A percentile compares a stretch with the other conserved stretches of the same genome.
phyloP scores from a whole-genome alignment of 2,888 invertebrate genomes.

The Eutolmus rufibarbis region DNA sequence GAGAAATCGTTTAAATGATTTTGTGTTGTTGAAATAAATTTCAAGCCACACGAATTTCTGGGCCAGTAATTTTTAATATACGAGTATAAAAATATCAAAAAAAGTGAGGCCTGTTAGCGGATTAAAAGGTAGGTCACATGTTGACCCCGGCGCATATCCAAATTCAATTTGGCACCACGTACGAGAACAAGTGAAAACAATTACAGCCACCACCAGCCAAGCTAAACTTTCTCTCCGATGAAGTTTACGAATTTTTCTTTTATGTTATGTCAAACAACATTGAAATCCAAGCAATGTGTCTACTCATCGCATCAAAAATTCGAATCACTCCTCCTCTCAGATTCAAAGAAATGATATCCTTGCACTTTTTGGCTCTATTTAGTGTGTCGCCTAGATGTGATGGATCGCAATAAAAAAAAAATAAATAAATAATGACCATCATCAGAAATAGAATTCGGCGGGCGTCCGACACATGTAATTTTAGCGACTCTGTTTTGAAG shows the following conservation, averaged over 20 bases:
- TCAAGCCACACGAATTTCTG: not conserved
- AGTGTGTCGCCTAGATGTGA: not conserved
- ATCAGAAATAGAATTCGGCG: not conserved
- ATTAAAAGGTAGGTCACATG: not conserved
- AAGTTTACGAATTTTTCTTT: not conserved
- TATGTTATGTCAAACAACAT: not conserved
- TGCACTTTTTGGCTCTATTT: not conserved
- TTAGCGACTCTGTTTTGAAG: not conserved
- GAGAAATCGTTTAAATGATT: too few relatives aligned
- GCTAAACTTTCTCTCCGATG: not conserved
- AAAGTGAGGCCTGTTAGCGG: not conserved
- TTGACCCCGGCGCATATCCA: not conserved
- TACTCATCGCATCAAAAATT: not conserved
- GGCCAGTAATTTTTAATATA: not conserved
- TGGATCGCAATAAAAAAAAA: not conserved
- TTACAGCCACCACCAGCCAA: not conserved
- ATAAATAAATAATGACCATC: not conserved
- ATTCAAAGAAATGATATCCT: not conserved
- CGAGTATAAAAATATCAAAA: not conserved
- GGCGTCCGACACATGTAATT: constrained; percentile 6
- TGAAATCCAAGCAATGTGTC: not conserved
- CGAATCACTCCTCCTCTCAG: not conserved
- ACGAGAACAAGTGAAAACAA: not conserved
- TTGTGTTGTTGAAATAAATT: not conserved
- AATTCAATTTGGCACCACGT: not conserved